Evolutionary conservation across 2,888 invertebrate genomes (phyloP), one percentile per base, ranked within the genome.

Genomic region (Euzetes globulus): DNA sequence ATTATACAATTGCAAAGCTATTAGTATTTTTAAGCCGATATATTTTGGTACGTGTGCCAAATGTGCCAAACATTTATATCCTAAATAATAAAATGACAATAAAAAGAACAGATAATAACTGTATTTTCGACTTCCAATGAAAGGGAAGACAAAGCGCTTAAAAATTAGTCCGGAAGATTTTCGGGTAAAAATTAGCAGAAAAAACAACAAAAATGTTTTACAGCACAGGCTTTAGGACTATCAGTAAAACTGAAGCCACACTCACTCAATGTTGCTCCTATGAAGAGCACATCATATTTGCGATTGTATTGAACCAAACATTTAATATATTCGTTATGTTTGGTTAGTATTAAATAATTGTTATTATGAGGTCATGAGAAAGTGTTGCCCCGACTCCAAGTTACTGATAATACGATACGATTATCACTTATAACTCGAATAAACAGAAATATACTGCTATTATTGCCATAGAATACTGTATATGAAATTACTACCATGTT

Each of bases 361-460:
- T 55, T 55, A 60, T 60, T 60, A 60, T 60, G 29, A 60, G 60
- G 60, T 60, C 60, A 60, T 60, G 60, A 60, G 60, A 60, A 60
- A 60, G 60, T 60, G 33, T 60, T 60, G 60, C 27, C 29, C 47
- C 60, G 60, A 60, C 60, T 60, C 33, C 22, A 29, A 3, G 11
- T 6, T 29, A 17, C 9, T 25, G 55, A 55, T 55, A n/a, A 55
- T 19, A 19, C 22, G 19, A 55, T 55, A 19, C 55, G 55, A 55
- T 55, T 55, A 55, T 55, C 19, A 19, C 55, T 55, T 55, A 17
- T 9, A 22, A 55, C 15, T 47, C 47, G 7, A 47, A 47, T 47
- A 17, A 47, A 47, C 15, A 47, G 2, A 47, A 47, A 11, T 9
- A 15, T 47, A 47, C 47, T 47, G 17, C 17, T 47, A 47, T 47